Conservation (phyloP, 2,888 invertebrate genomes). For the Meganola albula region DNA sequence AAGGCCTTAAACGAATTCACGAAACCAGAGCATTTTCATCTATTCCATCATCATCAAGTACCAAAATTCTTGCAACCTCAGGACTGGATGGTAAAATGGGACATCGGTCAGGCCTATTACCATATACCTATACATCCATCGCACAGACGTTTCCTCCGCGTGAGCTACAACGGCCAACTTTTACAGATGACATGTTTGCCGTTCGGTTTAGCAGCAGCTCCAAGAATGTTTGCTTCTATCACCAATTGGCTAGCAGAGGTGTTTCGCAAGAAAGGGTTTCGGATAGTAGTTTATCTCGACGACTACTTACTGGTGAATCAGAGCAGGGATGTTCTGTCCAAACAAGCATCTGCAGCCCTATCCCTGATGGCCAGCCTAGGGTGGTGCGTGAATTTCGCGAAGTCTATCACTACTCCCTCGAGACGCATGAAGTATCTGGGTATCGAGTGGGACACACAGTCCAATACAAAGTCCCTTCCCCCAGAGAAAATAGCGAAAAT, state of each 20-base stretch:
- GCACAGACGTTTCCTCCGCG: neutral
- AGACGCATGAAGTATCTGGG: too few species aligned
- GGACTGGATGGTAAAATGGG: slow-evolving; percentile 1
- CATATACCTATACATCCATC: neutral
- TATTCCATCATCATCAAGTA: neutral
- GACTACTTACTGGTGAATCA: neutral
- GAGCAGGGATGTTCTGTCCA: neutral
- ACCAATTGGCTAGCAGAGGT: neutral
- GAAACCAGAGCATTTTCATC: neutral
- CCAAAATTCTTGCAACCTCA: neutral
- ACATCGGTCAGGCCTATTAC: slow-evolving; percentile 2
- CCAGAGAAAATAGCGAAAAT: too few species aligned
- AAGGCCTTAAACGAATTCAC: neutral
- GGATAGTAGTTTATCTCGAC: neutral
- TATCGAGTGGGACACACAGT: too few species aligned
- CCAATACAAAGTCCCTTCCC: too few species aligned
- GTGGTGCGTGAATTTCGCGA: too few species aligned
- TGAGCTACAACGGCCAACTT: neutral
- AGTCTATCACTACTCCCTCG: too few species aligned
- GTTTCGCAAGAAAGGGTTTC: neutral
- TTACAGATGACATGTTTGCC: neutral
- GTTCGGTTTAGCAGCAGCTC: neutral
- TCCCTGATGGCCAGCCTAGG: too few species aligned
- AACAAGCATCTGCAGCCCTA: too few species aligned
- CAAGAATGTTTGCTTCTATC: neutral